Conservation (phyloP, 2,113 vertebrate genomes). For the Saguinus imperator region DNA sequence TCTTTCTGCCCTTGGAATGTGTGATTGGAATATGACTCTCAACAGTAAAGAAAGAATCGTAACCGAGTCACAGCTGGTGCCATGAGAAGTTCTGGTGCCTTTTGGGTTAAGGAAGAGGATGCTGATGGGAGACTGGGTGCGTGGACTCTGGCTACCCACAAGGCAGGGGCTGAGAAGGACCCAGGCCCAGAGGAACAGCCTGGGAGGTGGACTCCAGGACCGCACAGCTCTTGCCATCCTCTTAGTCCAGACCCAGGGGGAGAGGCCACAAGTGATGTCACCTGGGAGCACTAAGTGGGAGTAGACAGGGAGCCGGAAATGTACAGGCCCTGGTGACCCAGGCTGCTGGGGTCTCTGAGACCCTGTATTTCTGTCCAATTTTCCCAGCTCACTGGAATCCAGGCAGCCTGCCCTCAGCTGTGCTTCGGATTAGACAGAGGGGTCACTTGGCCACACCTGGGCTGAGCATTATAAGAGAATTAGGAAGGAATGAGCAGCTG, state of each 20-base stretch:
- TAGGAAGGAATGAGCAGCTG: neutral
- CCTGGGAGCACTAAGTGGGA: accelerated
- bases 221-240: accelerated
- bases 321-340: no score
- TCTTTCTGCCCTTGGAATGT: neutral
- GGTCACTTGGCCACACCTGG: neutral
- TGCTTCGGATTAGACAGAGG: neutral
- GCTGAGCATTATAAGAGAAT: neutral
- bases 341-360: neutral
- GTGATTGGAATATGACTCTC: accelerated
- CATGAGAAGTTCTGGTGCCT: no score
- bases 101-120: accelerated
- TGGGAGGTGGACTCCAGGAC: neutral
- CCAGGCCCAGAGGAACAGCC: accelerated
- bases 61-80: accelerated
- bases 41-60: accelerated
- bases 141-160: neutral
- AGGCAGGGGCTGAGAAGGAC: no score
- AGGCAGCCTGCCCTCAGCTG: neutral
- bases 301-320: neutral
- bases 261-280: neutral
- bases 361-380: accelerated
- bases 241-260: neutral
- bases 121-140: accelerated
- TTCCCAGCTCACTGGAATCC: neutral